Base-by-base conservation (phyloP, 2,797 vertebrate genomes). In the Myotis daubentonii region DNA sequence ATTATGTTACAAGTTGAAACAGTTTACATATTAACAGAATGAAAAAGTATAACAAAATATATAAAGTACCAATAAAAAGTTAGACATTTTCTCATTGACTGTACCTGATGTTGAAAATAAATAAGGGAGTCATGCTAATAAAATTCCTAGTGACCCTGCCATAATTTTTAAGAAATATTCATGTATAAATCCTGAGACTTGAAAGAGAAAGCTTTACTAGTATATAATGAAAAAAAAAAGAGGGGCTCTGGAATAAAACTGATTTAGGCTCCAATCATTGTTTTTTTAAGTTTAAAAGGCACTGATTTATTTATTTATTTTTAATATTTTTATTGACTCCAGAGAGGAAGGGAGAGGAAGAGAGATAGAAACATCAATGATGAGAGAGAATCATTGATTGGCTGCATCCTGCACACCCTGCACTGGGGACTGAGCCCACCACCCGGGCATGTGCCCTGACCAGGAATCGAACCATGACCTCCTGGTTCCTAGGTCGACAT, bases 21-120 rank as follows among this genome's bases (percentile, higher is more conserved):
- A 41, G 30, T 72, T 74, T 72, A 93, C 33, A 92, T 36, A 86
- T 57, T 49, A 91, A 51, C 13, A 60, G 12, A 95, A 86, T 75
- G 20, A 65, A 86, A 91, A 79, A 17, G 4, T 25, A 49, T 22
- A 87, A 65, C n/a, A 60, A 93, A 87, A 76, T 60, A 41, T 33
- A 9, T 33, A 78, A 68, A 49, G 22, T 75, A 68, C 4, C 5
- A 87, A 53, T 13, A 38, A 60, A 78, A 86, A 47, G 11, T 71
- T 65, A 82, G 28, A 11, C 68, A 13, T 47, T 55, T 47, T 78
- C 60, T 87, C 33, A 36, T 17, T 68, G 30, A 82, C 15, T 36
- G 9, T 49, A 53, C 74, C 51, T 47, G n/a, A 9, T 20, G 6
- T 36, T 16, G 91, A 62, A 82, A 85, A 36, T 65, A 76, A 33